Evolutionary conservation across 1,140 invertebrate species (phyloP), one percentile per base, ranked within the genome.

Genomic region (Drosophila subpulchrella): DNA sequence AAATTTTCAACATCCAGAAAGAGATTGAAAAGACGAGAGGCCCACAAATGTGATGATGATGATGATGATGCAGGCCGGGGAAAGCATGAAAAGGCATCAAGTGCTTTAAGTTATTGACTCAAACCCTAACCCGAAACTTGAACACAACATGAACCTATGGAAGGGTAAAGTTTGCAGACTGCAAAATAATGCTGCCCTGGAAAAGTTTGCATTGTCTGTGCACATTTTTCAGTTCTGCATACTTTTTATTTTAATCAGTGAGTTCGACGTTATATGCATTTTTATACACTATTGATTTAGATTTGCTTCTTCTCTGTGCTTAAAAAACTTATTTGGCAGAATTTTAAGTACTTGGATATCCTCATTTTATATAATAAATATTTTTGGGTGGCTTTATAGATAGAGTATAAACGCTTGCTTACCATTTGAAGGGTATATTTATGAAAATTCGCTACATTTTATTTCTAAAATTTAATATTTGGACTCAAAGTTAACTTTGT

Each of bases 51-150:
- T 41, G 27, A 57, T 30, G 38, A 58, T 46, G 56, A 51, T 41
- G 63, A 71, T n/a, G 67, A 61, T 30, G 27, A 50, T 42, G 51
- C 42, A 24, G 59, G 34, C 53, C 51, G 46, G 34, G 11, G 58
- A 42, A 62, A 34, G 60, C 60, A 41, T 20, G 27, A 54, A 62
- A 38, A 47, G 54, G 61, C 61, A 75, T 58, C 56, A 65, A 82
- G 65, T 76, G 83, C 83, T 79, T 82, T 79, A 75, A 89, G 80
- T 81, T 88, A 86, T 86, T 88, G 83, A 86, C 71, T 75, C 62
- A 77, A 77, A 55, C 61, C 48, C 54, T 59, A 66, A 66, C 48
- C 44, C 67, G 24, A 71, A 71, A 79, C 65, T 75, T 73, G 44
- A 47, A 30, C 58, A 42, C 59, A 76, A 72, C 46, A 51, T 24